Percentiles rank a stretch among this genome's conserved stretches.
These are phyloP conservation scores for Erebia ligea DNA, from an alignment of 2,888 invertebrate genomes.

Conservation along the genomic window DNA sequence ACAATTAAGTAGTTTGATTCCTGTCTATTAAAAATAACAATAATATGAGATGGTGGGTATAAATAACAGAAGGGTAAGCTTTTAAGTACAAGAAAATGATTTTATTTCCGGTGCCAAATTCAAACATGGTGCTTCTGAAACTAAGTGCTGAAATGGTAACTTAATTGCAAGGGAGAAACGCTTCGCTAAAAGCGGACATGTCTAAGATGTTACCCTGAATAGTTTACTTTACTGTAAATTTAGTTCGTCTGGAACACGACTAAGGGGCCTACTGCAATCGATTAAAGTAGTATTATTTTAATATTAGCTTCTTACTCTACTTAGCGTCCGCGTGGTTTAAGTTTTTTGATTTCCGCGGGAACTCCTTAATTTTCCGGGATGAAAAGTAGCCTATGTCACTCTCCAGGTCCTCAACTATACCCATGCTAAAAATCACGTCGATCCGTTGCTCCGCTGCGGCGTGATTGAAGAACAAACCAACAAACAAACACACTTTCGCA, in stretches of 20 bases:
- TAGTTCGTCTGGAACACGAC: background rate
- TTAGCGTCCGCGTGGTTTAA: too few relatives aligned
- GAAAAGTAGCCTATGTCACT: too few relatives aligned
- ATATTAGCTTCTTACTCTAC: too few relatives aligned
- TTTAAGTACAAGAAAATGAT: background rate
- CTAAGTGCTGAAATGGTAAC: constrained; percentile 20
- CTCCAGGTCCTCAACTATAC: too few relatives aligned
- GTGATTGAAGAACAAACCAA: too few relatives aligned
- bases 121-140: constrained; percentile 5
- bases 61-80: background rate
- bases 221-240: background rate
- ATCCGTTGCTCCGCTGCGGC: too few relatives aligned
- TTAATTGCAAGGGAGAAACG: constrained; percentile 19
- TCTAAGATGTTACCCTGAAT: constrained; percentile 13
- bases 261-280: background rate
- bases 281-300: too few relatives aligned
- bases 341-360: too few relatives aligned
- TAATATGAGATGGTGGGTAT: background rate
- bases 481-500: too few relatives aligned
- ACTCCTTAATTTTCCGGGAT: too few relatives aligned
- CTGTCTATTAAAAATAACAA: background rate
- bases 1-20: too few relatives aligned
- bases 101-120: constrained; percentile 1
- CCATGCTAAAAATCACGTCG: too few relatives aligned
- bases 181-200: constrained; percentile 13